Evolutionary conservation across 2,113 vertebrate species (phyloP), one percentile per base, ranked within the genome.

Genomic region (Alethe diademata): DNA sequence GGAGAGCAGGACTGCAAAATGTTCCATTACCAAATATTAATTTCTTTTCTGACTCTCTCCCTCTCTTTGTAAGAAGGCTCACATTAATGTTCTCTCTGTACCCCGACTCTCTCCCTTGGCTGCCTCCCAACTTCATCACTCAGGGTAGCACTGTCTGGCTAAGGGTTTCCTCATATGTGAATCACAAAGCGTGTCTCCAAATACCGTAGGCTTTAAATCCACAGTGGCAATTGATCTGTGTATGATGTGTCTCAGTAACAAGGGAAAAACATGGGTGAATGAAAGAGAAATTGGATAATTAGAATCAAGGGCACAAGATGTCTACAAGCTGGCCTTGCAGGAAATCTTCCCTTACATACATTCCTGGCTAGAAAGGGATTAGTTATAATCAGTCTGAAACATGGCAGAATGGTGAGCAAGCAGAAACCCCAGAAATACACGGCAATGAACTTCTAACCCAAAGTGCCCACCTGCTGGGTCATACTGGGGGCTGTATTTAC

Each of bases 351-450:
- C 66, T 84, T 76, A 71, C 18, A 29, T 12, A 64, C 26, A 56
- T 74, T 80, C 26, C 83, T 60, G n/a, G 33, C 9, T 89, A 73
- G 56, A 71, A 94, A 67, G 33, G n/a, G 38, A 56, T 84, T 74
- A 76, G 45, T 73, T 36, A 53, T 57, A 70, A 91, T 73, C 18
- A 69, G 70, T 70, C 86, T 84, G 58, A 88, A 96, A 73, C 50
- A 42, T 3, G 26, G 54, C 67, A 72, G 33, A 90, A 47, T 4
- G 8, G 24, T n/a, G 71, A 91, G 42, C 26, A 53, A 31, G 61
- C 28, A 72, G 51, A 31, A 93, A 50, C 19, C 29, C 18, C 43
- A 66, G 35, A 88, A 90, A 88, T 31, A 87, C 12, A 9, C 35
- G 45, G 24, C 9, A 19, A 66, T 20, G 9, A 74, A 67, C 38